Base-by-base conservation (phyloP, 2,888 invertebrate species). In the Epinotia demarniana region DNA sequence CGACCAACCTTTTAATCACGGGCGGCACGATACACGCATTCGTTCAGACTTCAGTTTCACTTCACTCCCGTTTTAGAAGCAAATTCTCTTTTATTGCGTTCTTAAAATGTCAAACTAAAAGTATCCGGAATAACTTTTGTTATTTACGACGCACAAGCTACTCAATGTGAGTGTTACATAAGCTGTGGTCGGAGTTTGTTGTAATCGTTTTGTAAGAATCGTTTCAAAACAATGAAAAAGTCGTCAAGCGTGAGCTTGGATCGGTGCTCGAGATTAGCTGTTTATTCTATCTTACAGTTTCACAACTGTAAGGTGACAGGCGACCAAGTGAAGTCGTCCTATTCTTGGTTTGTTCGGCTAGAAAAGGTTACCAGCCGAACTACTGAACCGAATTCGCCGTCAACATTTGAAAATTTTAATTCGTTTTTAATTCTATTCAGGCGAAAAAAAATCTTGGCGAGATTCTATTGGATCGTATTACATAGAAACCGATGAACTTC, bases 1-100 rank as follows among this genome's bases (percentile, higher is more conserved):
- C 88, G 90, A 89, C 89, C 89, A 90, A 89, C 89, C 88, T 90
- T 75, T 88, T 89, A 86, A 85, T 86, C 86, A 87, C 85, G 84
- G 82, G 84, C 79, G 80, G 58, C 73, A 61, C 73, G 46, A 82
- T 80, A 83, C 75, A 76, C 78, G 71, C 79, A 80, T 78, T 77
- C 78, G 81, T 77, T 72, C 3, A 27, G 23, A 27, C 2, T 27
- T 27, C 68, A 78, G 85, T 80, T 82, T 83, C 83, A 82, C 80
- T 82, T 83, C 83, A 82, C 80, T 88, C 88, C 90, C 84, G 83
- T 87, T 91, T 88, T 89, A 90, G 90, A 89, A 86, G 81, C 81
- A 85, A 83, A 84, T 84, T 80, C 80, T 77, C 80, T 86, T 86
- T 85, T 86, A 84, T 84, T 85, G 78, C 83, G 76, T 82, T 82